phyloP scores from a whole-genome alignment of 2,113 vertebrate species.

The Mustelus asterias region DNA sequence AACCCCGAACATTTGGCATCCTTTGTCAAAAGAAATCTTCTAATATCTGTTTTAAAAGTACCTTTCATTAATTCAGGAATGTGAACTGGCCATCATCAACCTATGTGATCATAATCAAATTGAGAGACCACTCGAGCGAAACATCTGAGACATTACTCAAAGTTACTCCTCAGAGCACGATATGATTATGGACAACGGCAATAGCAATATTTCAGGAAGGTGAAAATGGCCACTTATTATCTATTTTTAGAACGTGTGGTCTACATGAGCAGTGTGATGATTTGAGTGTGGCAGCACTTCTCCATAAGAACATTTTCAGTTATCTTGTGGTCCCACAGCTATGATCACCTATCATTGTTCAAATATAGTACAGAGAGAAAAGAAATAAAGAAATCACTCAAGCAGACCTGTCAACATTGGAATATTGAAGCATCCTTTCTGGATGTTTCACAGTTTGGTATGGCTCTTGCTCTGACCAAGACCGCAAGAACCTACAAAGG shows the following conservation, averaged over 20 bases:
- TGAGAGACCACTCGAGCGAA: background rate
- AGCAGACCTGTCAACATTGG: background rate
- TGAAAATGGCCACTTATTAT: background rate
- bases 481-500: too few relatives aligned
- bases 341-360: background rate
- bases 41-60: background rate
- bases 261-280: background rate
- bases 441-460: too few relatives aligned
- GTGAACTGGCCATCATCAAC: background rate
- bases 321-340: background rate
- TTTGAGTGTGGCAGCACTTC: background rate
- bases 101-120: background rate
- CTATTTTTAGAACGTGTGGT: background rate
- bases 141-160: background rate
- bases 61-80: background rate
- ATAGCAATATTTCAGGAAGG: background rate
- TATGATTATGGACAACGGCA: background rate
- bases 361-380: background rate
- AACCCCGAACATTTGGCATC: background rate
- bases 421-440: background rate
- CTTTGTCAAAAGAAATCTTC: background rate
- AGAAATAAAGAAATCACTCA: background rate
- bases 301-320: background rate
- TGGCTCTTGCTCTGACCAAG: too few relatives aligned
- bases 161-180: background rate